Conservation (phyloP, 2,888 invertebrate species). For the Lingula anatina region DNA sequence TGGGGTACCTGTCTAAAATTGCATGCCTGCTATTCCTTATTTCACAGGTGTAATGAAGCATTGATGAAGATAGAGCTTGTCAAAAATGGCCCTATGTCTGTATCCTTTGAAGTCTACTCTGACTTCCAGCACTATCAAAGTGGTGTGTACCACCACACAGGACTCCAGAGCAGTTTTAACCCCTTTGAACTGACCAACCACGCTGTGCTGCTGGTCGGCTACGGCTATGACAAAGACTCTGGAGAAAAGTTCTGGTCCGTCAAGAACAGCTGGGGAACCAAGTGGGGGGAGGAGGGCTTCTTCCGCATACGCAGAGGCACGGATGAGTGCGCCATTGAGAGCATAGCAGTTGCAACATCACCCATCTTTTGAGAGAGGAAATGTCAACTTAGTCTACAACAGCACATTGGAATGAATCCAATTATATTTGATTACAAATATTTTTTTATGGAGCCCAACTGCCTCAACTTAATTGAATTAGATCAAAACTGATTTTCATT, state of each 20-base stretch:
- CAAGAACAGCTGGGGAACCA: conserved; percentile 51
- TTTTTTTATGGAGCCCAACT: too few relatives aligned
- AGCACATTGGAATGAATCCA: too few relatives aligned
- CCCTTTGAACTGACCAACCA: conserved; percentile 55
- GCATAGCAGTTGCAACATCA: conserved; percentile 44
- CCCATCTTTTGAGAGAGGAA: conserved; percentile 26
- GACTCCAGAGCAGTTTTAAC: conserved; percentile 43
- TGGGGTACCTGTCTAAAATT: too few relatives aligned
- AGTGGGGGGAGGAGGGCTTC: conserved; percentile 49
- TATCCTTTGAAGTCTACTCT: conserved; percentile 53
- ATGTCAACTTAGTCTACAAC: too few relatives aligned
- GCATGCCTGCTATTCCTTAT: too few relatives aligned
- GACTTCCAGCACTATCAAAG: conserved; percentile 49
- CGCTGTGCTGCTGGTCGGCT: conserved; percentile 55
- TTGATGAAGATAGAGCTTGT: conserved; percentile 53
- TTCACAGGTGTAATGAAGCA: conserved; percentile 53
- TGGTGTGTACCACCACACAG: conserved; percentile 55
- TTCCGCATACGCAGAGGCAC: conserved; percentile 48
- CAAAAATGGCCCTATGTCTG: conserved; percentile 53
- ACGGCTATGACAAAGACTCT: conserved; percentile 46
- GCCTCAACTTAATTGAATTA: too few relatives aligned
- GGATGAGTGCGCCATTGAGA: conserved; percentile 51
- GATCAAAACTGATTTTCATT: too few relatives aligned
- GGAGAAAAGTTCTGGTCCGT: conserved; percentile 51
- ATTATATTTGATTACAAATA: too few relatives aligned